Percentiles rank a stretch among this genome's conserved stretches.
phyloP scores from a whole-genome alignment of 2,888 invertebrate genomes.

The Uloborus plumipes region DNA sequence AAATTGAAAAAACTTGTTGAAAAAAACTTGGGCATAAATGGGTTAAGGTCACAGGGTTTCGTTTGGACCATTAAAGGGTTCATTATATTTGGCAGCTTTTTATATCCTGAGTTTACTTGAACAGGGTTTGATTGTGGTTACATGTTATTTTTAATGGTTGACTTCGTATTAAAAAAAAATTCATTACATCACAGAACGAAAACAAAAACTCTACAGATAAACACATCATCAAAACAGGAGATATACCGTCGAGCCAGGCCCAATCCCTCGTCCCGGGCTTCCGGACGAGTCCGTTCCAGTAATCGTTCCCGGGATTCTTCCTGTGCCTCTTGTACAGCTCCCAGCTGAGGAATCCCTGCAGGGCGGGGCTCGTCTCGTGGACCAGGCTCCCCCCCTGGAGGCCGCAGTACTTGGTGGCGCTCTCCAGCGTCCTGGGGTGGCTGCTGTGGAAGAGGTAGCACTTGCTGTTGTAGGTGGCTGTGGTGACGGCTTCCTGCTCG shows the following conservation, averaged over 20 bases:
- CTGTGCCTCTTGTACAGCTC: constrained; percentile 91
- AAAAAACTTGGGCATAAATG: no score
- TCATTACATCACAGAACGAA: no score
- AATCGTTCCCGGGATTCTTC: constrained; percentile 90
- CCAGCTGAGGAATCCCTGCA: constrained; percentile 95
- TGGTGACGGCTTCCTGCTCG: constrained; percentile 89
- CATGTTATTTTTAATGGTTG: no score
- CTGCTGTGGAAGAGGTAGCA: constrained; percentile 94
- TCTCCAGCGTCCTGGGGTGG: constrained; percentile 84
- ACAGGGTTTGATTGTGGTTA: no score
- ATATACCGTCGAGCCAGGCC: constrained; percentile 84
- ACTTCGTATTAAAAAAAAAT: no score
- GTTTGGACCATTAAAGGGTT: no score
- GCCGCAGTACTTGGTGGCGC: constrained; percentile 84
- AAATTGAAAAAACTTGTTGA: no score
- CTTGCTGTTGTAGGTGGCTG: constrained; percentile 94
- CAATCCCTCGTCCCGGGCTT: constrained; percentile 84
- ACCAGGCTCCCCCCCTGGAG: constrained; percentile 86
- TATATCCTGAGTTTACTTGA: no score
- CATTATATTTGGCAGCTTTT: no score
- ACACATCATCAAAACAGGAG: no score
- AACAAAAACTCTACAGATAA: no score
- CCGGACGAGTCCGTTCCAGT: constrained; percentile 93
- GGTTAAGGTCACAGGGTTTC: no score
- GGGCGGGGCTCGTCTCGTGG: constrained; percentile 91